phyloP scores from a whole-genome alignment of 2,888 invertebrate species.

The Luffia ferchaultella region DNA sequence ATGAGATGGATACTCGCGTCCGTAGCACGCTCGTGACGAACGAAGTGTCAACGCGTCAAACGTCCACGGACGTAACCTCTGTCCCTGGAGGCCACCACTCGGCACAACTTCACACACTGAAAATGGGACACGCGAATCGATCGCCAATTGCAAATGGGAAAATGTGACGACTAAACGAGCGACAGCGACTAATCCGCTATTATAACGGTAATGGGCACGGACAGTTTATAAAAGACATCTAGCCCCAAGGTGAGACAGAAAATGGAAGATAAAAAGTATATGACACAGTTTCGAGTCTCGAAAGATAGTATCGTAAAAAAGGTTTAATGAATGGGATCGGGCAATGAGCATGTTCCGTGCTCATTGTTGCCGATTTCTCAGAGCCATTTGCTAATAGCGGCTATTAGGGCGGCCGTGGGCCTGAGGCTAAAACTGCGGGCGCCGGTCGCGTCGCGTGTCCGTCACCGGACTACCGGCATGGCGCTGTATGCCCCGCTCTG shows the following conservation, averaged over 20 bases:
- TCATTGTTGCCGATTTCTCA: conserved; percentile 59
- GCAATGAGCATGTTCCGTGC: conserved; percentile 54
- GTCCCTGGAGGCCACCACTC: no score
- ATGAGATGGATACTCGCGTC: background rate
- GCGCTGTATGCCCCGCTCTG: no score
- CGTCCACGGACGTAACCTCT: no score
- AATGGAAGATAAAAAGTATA: conserved; percentile 26
- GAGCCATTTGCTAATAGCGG: conserved; percentile 53
- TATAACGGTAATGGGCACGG: background rate
- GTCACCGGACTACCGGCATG: conserved; percentile 33
- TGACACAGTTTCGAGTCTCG: conserved; percentile 46
- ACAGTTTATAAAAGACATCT: background rate
- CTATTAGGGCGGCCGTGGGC: conserved; percentile 45
- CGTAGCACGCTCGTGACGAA: background rate
- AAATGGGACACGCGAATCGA: background rate
- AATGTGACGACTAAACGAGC: background rate
- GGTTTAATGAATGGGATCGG: conserved; percentile 45
- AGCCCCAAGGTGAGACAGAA: background rate
- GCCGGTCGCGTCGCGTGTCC: conserved; percentile 34
- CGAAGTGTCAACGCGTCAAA: no score
- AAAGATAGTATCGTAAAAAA: conserved; percentile 42
- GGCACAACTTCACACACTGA: background rate
- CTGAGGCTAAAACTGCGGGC: conserved; percentile 22
- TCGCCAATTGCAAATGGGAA: background rate
- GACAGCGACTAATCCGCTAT: background rate